Conservation (phyloP, 2,797 vertebrate species). For the Phoeniculus purpureus region DNA sequence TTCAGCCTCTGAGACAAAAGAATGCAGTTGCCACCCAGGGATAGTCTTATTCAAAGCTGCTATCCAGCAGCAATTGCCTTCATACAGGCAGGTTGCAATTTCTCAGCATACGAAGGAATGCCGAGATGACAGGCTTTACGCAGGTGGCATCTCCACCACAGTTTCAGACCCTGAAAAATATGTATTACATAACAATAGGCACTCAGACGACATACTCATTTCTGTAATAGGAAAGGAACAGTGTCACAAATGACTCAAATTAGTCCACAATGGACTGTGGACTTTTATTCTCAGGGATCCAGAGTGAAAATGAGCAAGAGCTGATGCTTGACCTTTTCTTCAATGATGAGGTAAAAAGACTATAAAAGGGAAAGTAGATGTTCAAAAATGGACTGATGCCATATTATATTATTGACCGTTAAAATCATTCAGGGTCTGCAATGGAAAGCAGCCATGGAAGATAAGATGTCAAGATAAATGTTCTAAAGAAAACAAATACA, state of each 20-base stretch:
- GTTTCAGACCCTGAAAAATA: neutral
- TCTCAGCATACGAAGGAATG: neutral
- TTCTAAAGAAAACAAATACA: neutral
- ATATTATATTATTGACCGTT: neutral
- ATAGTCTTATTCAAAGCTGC: neutral
- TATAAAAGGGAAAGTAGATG: neutral
- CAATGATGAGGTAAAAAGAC: neutral
- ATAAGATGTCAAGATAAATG: neutral
- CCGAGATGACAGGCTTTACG: neutral
- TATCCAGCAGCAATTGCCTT: neutral
- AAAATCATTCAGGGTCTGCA: neutral
- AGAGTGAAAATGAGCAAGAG: neutral
- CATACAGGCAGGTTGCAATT: neutral
- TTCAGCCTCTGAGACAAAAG: neutral
- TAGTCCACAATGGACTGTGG: neutral
- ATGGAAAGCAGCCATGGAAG: neutral
- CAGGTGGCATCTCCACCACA: neutral
- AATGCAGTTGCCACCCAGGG: neutral
- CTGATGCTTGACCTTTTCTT: neutral
- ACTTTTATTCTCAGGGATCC: neutral
- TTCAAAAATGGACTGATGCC: neutral
- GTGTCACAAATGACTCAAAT: neutral
- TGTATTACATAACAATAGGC: neutral
- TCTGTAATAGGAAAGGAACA: neutral
- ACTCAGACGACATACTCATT: rapidly evolving